Evolutionary conservation across 2,113 vertebrate genomes (phyloP).

Genomic region (Trematocara stigmaticum): DNA sequence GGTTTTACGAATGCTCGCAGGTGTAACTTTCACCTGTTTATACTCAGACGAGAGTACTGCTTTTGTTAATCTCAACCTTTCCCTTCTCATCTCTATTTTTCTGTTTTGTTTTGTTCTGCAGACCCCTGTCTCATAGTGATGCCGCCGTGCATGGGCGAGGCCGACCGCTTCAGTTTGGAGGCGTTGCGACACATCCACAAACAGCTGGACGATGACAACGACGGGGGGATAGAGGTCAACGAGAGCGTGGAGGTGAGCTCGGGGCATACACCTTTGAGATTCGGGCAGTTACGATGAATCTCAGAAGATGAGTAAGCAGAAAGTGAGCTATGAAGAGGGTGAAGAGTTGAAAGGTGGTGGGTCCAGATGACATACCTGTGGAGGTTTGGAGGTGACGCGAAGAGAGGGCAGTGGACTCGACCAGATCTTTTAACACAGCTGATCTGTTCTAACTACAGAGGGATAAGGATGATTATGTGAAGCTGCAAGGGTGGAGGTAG

Average conservation of each 20-base stretch:
- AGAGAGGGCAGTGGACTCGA: background rate
- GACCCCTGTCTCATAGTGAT: constrained; percentile 86
- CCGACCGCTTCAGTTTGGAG: constrained; percentile 90
- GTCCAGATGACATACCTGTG: background rate
- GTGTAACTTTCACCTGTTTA: background rate
- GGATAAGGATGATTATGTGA: background rate
- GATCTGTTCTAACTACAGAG: background rate
- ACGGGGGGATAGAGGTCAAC: constrained; percentile 95
- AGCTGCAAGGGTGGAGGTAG: background rate
- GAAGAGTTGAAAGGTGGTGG: background rate
- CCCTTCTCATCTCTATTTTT: background rate
- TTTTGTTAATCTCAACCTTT: background rate
- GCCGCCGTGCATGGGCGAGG: constrained; percentile 89
- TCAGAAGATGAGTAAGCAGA: background rate
- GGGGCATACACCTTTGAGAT: background rate
- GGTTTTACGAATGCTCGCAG: background rate
- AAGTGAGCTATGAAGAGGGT: background rate
- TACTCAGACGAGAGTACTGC: background rate
- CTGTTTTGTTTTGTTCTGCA: constrained; percentile 31
- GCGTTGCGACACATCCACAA: constrained; percentile 96
- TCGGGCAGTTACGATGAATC: background rate
- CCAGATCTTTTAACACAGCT: background rate
- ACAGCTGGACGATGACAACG: constrained; percentile 98
- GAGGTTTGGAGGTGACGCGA: background rate
- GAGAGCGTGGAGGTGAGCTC: constrained; percentile 94